Percentiles rank a stretch among this genome's conserved stretches.
Evolutionary conservation across 2,113 vertebrate genomes (phyloP).

Genomic region (Archocentrus centrarchus): DNA sequence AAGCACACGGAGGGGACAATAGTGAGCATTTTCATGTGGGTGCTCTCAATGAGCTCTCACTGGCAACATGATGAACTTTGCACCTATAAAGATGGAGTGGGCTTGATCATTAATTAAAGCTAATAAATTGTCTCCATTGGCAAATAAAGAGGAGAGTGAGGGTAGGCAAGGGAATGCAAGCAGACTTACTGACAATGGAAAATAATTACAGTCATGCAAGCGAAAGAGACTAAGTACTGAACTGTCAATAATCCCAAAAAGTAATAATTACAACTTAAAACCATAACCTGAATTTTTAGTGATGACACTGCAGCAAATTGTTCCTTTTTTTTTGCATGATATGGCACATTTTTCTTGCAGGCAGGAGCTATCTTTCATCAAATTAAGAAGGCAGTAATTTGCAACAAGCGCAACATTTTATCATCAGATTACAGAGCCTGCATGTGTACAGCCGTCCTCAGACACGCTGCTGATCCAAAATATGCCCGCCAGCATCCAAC

Average conservation of each 20-base stretch:
- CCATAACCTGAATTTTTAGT: neutral
- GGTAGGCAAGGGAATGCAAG: constrained; percentile 2
- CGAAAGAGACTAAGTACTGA: neutral
- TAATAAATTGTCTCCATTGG: constrained; percentile 58
- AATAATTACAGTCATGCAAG: constrained; percentile 24
- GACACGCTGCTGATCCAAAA: constrained; percentile 7
- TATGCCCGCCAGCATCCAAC: constrained; percentile 12
- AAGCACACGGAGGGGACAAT: neutral
- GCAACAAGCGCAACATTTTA: constrained; percentile 36
- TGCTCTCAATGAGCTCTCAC: constrained; percentile 24
- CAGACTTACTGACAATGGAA: constrained; percentile 18
- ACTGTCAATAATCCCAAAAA: constrained; percentile 30
- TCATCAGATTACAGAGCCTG: constrained; percentile 58
- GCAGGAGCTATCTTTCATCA: constrained; percentile 30
- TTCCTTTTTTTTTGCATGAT: constrained; percentile 9
- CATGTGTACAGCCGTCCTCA: neutral
- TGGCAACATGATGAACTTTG: constrained; percentile 37
- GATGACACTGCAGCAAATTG: neutral
- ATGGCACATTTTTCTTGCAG: neutral
- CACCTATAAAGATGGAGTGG: constrained; percentile 38
- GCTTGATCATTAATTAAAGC: constrained; percentile 65
- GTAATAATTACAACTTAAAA: constrained; percentile 14
- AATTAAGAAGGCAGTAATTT: constrained; percentile 55
- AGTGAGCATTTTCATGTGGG: constrained; percentile 14
- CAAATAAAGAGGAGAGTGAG: constrained; percentile 39